A percentile compares a stretch with the other conserved stretches of the same genome.
phyloP scores from a whole-genome alignment of 23 tunicate species.

The Ciona savignyi region DNA sequence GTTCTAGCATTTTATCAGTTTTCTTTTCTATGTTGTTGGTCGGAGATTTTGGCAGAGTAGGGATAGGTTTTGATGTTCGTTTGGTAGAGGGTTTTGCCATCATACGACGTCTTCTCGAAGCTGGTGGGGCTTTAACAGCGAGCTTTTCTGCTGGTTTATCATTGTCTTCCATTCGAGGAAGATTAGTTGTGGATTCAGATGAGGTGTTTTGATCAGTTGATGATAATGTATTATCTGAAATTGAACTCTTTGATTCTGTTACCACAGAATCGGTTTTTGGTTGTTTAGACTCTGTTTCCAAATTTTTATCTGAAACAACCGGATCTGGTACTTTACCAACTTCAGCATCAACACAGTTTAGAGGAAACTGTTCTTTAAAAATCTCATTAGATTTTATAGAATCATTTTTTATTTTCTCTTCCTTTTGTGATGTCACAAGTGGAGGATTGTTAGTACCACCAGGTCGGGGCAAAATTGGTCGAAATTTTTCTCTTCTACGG shows the following conservation, averaged over 20 bases:
- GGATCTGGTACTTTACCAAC: neutral
- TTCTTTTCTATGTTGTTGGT: neutral
- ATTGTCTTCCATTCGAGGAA: too few species aligned
- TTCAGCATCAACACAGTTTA: too few species aligned
- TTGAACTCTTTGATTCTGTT: neutral
- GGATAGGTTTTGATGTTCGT: neutral
- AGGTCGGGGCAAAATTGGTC: constrained; percentile 14
- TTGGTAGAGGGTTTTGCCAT: neutral
- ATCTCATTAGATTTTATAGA: neutral
- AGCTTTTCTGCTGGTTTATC: neutral
- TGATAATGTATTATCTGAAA: neutral
- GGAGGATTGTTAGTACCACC: neutral
- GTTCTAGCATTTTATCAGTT: neutral
- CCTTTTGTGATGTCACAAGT: neutral
- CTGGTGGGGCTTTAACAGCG: neutral
- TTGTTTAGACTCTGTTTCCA: neutral
- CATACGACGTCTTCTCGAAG: neutral
- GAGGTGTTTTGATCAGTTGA: neutral
- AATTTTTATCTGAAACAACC: neutral
- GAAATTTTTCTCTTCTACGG: constrained; percentile 8
- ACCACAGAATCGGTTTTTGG: neutral
- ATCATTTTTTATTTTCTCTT: neutral
- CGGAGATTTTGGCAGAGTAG: neutral
- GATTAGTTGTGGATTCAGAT: neutral
- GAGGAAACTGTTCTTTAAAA: too few species aligned